Base-by-base conservation (phyloP, 2,113 vertebrate genomes). In the Paratilapia polleni region DNA sequence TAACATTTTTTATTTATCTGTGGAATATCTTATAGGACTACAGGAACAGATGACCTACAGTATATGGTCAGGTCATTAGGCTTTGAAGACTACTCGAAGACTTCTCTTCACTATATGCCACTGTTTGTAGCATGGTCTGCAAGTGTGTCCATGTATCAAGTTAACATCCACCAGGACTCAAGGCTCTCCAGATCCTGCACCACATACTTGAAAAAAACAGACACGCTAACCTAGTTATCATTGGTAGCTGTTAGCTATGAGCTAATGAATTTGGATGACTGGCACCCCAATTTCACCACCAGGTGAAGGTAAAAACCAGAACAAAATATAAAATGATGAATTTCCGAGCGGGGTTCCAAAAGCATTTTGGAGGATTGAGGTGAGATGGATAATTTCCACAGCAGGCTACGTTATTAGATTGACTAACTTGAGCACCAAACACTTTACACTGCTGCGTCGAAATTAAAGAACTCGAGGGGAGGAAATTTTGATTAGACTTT, bases 401-500 rank as follows among this genome's bases (percentile, higher is more conserved):
- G 78, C 81, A 34, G 52, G 73, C 13, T 12, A 8, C 28, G 20
- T 86, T 82, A 75, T 86, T 82, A 77, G 75, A 54, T 28, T 41
- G 81, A 75, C 78, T 73, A 66, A 80, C 28, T 26, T 75, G 59
- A 85, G 62, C 52, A 10, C 60, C 58, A 31, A 64, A 73, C 36
- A 2, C 4, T 58, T 58, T 13, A 8, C 41, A 20, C 76, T 22
- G 19, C 74, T 62, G 47, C 3, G 26, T 14, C 0, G 1, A 47
- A 82, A 83, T 66, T 11, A 78, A 84, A 85, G 59, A 84, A 90
- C 79, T 82, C 0, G 36, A 80, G 70, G 83, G 81, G 78, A 59
- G 3, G 7, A 43, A 15, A 78, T 56, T 80, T 62, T 87, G 79
- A 87, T 88, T 81, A 88, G 3, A 88, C 80, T 87, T 87, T 88